These are phyloP conservation scores for Aphrophora alni DNA, from an alignment of 2,888 invertebrate species.

Conservation along the genomic window DNA sequence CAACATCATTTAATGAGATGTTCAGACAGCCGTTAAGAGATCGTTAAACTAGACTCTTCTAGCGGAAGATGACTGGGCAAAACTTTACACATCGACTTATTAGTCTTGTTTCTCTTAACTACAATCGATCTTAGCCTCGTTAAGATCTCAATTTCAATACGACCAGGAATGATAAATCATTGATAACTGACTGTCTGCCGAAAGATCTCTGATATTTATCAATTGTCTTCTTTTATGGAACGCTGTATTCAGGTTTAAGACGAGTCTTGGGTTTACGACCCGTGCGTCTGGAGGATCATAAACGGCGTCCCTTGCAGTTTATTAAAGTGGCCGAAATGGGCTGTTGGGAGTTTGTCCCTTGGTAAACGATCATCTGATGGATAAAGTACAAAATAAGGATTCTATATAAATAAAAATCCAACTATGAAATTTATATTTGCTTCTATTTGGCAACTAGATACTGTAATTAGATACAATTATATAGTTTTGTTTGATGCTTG, in stretches of 20 bases:
- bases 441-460: too few species aligned
- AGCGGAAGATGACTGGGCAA: neutral
- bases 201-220: neutral
- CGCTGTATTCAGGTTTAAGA: neutral
- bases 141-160: constrained; percentile 1
- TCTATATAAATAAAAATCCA: too few species aligned
- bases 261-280: constrained; percentile 1
- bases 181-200: neutral
- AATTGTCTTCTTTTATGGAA: neutral
- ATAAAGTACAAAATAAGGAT: neutral
- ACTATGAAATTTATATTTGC: too few species aligned
- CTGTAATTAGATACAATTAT: too few species aligned
- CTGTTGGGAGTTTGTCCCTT: neutral
- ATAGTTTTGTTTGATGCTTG: too few species aligned
- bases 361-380: neutral
- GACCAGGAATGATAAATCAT: neutral
- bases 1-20: neutral
- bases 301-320: neutral
- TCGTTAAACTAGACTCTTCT: neutral
- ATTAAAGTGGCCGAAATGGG: neutral
- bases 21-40: neutral
- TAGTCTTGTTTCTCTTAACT: neutral
- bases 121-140: neutral
- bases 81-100: neutral
- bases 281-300: neutral